Evolutionary conservation across 2,888 invertebrate genomes (phyloP), one percentile per base, ranked within the genome.

Genomic region (Coleophora flavipennella): DNA sequence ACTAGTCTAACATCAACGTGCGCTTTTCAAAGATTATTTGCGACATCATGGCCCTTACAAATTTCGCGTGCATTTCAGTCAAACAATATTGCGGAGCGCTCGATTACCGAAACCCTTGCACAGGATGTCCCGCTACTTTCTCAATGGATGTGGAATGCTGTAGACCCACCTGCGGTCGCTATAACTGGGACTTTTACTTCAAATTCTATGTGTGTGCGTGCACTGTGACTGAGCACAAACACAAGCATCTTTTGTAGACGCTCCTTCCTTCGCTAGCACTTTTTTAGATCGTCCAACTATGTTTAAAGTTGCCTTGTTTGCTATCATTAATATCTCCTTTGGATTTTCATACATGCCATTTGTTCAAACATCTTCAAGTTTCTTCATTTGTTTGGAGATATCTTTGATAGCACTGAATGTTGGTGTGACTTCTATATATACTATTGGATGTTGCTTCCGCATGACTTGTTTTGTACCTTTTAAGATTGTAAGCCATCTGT

Each of bases 181-280:
- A 64, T 62, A 54, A 60, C 62, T 63, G 47, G 46, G 51, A 49
- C 56, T 59, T 29, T 29, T 58, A 59, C 61, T 65, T 64, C 55
- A 58, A 58, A 59, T 53, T 45, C 45, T 48, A 48, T 72, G 62
- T 77, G 76, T 81, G 73, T 80, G 80, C 83, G 73, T 80, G 80
- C 83, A 83, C 83, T 62, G 62, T 69, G 62, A 73, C 70, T 59
- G 59, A 61, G 79, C 80, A 80, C 75, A 70, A 62, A 67, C 72
- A 74, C 68, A 57, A 63, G 70, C 75, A 74, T 71, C 63, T 73
- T 61, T 64, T 60, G 64, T 81, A 81, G 79, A 60, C 80, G 81
- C 83, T 83, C 83, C 83, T 84, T 80, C 77, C 80, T 85, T 77
- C 81, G 77, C 80, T 75, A 71, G 78, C 77, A 77, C 75, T 80